Evolutionary conservation across 2,113 vertebrate genomes (phyloP), one percentile per base, ranked within the genome.

Genomic region (Myrmophylax atrothorax): DNA sequence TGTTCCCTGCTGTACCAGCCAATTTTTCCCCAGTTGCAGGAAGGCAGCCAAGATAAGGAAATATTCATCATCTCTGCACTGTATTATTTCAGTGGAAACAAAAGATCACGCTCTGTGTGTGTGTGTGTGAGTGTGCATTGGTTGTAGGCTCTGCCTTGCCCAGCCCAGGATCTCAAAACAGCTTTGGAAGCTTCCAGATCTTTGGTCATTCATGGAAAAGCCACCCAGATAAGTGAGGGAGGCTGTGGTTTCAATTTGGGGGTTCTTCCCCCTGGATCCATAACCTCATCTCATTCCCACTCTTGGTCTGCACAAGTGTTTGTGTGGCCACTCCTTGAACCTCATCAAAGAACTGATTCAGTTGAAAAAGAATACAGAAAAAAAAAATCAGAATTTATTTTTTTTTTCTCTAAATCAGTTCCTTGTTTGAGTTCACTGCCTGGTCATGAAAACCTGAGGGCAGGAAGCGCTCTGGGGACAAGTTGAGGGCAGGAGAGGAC

Each of bases 61-160:
- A 95, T 94, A 93, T 97, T 91, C 94, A 94, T 96, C 97, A 93
- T 90, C 87, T 94, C 95, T 94, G 59, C 73, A 49, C 94, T 68
- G 91, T 83, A 94, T 97, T 97, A 96, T 98, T 97, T 83, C 96
- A 95, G 92, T 97, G 96, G 96, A 97, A 97, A 97, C 97, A 97
- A 97, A 96, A 62, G 92, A 59, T 97, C 95, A 95, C 19, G 33
- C 59, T 93, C 82, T 89, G 75, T 4, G 0, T 68, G 56, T 84
- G 56, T 91, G 70, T 7, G 4, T 50, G 29, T 3, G 4, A 60
- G 31, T 37, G 20, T 63, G 35, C 76, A 20, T 37, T 24, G 33
- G 44, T 31, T 52, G 75, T 28, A 44, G 73, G 64, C 4, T 1
- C 69, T 80, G 47, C 91, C 62, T 68, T 70, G 73, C 60, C 9